Evolutionary conservation across 2,797 vertebrate genomes (phyloP).

Genomic region (Myotis vivesi): DNA sequence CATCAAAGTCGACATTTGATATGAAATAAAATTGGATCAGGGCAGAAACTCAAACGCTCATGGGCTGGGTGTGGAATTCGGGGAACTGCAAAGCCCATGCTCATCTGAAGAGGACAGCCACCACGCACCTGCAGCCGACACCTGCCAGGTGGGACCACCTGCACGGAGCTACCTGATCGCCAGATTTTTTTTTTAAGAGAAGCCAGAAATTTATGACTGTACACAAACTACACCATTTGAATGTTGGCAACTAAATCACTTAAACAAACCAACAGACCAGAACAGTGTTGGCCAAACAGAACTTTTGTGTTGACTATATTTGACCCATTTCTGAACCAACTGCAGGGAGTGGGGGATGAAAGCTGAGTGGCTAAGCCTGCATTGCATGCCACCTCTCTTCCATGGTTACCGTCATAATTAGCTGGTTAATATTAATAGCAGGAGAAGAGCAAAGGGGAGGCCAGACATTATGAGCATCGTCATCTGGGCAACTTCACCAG

Average conservation of each 20-base stretch:
- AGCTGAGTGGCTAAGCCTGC: not conserved
- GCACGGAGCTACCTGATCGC: not conserved
- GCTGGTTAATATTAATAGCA: not conserved
- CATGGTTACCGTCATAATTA: not conserved
- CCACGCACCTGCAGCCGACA: not conserved
- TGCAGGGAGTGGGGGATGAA: not conserved
- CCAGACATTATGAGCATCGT: not conserved
- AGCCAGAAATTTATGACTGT: not conserved
- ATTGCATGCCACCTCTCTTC: rapidly evolving
- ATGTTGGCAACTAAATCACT: not conserved
- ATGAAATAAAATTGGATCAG: not conserved
- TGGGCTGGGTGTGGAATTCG: not conserved
- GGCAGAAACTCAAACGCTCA: not conserved
- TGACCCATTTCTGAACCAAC: not conserved
- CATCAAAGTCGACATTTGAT: not conserved
- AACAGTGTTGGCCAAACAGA: not conserved
- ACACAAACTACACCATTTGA: not conserved
- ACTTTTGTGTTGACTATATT: not conserved
- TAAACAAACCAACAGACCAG: not conserved
- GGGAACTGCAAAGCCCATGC: not conserved
- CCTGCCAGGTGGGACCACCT: not conserved
- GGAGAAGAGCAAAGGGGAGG: not conserved
- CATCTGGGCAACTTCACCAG: not conserved
- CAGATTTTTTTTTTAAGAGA: not conserved
- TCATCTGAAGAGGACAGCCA: not conserved